Evolutionary conservation across 2,113 vertebrate species (phyloP), one percentile per base, ranked within the genome.

Genomic region (Girardinichthys multiradiatus): DNA sequence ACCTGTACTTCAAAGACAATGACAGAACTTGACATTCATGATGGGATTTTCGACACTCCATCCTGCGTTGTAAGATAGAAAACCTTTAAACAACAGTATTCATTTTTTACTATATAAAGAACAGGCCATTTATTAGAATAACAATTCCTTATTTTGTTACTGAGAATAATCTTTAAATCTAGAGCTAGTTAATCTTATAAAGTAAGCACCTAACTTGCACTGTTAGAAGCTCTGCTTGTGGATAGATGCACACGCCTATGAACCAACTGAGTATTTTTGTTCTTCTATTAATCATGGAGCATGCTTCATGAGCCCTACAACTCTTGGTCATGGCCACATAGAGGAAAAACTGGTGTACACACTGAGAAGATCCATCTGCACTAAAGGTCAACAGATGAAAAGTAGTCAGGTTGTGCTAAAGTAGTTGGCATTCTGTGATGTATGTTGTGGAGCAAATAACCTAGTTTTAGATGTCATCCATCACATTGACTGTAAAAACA

Each of bases 221-320:
- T 57, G 64, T 65, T 39, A 66, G 1, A 12, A 26, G 27, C 26
- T 68, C 39, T 24, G 7, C 21, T 0, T 68, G 21, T 39, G 29
- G 26, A 66, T 60, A 57, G 72, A 67, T 77, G 73, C 29, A 57
- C 70, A 70, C 64, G 57, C 33, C 45, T 57, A 33, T 57, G 74
- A 28, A 57, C 62, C 76, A 62, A 83, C 74, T 87, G 73, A 74
- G 68, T 79, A 72, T 65, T 63, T 76, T 57, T 78, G 76, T 19
- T 70, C 79, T n/a, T 83, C 79, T 84, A 90, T 93, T 87, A 84
- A 92, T 93, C 92, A 91, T 64, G 58, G 54, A 33, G 31, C 70
- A 70, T 81, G 77, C 80, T 87, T 88, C 83, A 84, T 84, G 70
- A 83, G 77, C 75, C 30, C 71, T 67, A 65, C 77, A 75, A 81